Evolutionary conservation across 2,113 vertebrate genomes (phyloP).

Genomic region (Anoura caudifer): DNA sequence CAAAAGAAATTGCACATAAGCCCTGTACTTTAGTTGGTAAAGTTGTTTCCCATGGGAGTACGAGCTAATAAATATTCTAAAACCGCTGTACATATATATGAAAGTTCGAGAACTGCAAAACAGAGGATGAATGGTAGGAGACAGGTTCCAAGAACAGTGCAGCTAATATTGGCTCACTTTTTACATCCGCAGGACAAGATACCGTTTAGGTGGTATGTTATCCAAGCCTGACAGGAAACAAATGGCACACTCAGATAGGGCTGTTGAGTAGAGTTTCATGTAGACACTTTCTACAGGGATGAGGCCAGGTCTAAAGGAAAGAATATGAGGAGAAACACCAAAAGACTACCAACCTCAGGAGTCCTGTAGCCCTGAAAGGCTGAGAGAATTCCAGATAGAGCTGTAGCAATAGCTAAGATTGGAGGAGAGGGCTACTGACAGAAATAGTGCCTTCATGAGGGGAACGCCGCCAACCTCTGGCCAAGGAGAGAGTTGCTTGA

Average conservation of each 20-base stretch:
- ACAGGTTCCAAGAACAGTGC: not conserved
- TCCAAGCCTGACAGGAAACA: not conserved
- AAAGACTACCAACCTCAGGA: not conserved
- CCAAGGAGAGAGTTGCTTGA: not conserved
- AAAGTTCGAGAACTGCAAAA: not conserved
- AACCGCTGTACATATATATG: not conserved
- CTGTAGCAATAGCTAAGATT: not conserved
- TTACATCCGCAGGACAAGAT: not conserved
- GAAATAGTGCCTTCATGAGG: not conserved
- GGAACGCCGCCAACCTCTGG: not conserved
- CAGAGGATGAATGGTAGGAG: not conserved
- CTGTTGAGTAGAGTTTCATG: not conserved
- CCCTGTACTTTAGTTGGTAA: not conserved
- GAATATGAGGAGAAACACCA: not conserved
- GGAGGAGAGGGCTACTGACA: not conserved
- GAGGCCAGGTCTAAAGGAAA: not conserved
- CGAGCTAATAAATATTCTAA: not conserved
- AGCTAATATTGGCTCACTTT: not conserved
- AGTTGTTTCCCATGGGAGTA: not conserved
- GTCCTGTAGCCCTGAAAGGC: not conserved
- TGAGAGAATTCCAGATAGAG: not conserved
- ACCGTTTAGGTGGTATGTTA: not conserved
- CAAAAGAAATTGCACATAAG: not conserved
- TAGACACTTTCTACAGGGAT: not conserved
- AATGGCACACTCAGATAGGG: no score